phyloP scores from a whole-genome alignment of 2,113 vertebrate species.

The Channa argus region DNA sequence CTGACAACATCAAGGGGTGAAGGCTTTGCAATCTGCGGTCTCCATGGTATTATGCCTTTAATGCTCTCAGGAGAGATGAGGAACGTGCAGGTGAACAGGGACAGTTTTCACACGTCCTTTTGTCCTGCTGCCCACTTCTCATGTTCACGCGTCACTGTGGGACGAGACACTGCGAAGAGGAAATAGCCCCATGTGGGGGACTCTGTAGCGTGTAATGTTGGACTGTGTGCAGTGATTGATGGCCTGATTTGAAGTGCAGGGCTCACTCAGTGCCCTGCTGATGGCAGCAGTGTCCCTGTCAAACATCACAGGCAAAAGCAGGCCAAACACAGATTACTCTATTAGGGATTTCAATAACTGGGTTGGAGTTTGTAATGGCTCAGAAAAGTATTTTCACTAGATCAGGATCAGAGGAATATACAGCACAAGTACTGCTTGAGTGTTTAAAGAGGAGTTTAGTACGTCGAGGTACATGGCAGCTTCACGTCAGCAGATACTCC shows the following conservation, averaged over 20 bases:
- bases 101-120: conserved; percentile 16
- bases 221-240: conserved; percentile 7
- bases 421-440: not conserved
- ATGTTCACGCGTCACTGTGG: conserved; percentile 10
- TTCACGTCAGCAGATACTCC: conserved; percentile 4
- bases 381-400: conserved; percentile 11
- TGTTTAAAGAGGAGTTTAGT: no score
- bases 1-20: conserved; percentile 36
- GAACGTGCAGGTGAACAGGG: not conserved
- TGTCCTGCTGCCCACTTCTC: conserved; percentile 31
- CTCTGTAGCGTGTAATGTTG: not conserved
- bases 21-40: conserved; percentile 22
- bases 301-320: conserved; percentile 28
- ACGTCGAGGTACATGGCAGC: not conserved
- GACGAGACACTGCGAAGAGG: not conserved
- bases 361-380: conserved; percentile 8
- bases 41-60: conserved; percentile 38
- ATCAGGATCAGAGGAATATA: conserved; percentile 1
- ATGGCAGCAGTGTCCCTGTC: conserved; percentile 50
- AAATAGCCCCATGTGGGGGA: conserved; percentile 16
- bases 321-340: conserved; percentile 58
- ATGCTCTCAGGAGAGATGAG: conserved; percentile 44
- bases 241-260: not conserved
- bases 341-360: conserved; percentile 3
- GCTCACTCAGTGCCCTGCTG: conserved; percentile 27